Percentiles rank a stretch among this genome's conserved stretches.
Evolutionary conservation across 2,113 vertebrate species (phyloP).

Genomic region (Diadophis punctatus): DNA sequence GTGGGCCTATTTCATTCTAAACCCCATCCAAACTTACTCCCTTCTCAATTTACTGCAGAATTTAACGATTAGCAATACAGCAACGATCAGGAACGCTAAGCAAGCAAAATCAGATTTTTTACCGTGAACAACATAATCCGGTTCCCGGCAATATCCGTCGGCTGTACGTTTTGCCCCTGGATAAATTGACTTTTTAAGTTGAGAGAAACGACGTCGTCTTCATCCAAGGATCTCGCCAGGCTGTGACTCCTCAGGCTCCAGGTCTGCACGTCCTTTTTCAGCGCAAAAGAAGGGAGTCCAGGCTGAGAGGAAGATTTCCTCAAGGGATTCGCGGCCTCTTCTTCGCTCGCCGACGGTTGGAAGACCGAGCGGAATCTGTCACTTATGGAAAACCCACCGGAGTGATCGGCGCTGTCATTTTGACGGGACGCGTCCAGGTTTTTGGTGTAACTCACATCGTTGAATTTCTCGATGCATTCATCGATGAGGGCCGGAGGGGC

Average conservation of each 20-base stretch:
- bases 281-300: slow-evolving; percentile 73
- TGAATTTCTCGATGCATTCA: slow-evolving; percentile 95
- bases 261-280: slow-evolving; percentile 74
- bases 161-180: slow-evolving; percentile 76
- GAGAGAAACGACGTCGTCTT: slow-evolving; percentile 79
- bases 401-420: slow-evolving; percentile 42
- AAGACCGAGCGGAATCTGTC: slow-evolving; percentile 66
- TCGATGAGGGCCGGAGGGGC: slow-evolving; percentile 94
- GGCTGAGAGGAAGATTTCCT: slow-evolving; percentile 72
- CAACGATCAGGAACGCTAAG: background rate
- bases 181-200: slow-evolving; percentile 75
- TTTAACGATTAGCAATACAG: background rate
- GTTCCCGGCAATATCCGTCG: slow-evolving; percentile 92
- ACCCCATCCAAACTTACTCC: background rate
- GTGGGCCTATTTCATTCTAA: background rate
- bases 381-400: slow-evolving; percentile 56
- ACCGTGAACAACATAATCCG: slow-evolving; percentile 97
- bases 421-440: slow-evolving; percentile 42
- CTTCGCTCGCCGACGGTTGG: slow-evolving; percentile 61
- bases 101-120: slow-evolving; percentile 62
- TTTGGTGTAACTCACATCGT: slow-evolving; percentile 67
- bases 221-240: slow-evolving; percentile 82
- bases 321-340: slow-evolving; percentile 63
- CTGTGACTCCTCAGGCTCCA: slow-evolving; percentile 61
- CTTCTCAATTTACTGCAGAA: background rate